phyloP scores from a whole-genome alignment of 2,797 vertebrate species.

The Percopsis omiscomaycus region DNA sequence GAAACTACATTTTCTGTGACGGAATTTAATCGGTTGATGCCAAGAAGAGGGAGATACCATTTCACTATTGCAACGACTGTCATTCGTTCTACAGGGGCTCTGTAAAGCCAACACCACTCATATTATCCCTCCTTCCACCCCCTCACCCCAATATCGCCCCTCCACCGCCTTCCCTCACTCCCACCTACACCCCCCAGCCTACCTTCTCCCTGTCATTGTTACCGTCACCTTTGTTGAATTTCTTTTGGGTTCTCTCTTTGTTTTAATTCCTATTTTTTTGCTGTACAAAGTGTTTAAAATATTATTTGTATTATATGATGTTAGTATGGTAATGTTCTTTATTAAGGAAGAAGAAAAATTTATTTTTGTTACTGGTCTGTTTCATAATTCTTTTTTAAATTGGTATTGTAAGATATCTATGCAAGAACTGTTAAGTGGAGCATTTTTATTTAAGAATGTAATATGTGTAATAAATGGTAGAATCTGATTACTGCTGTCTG shows the following conservation, averaged over 20 bases:
- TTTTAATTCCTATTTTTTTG: constrained; percentile 82
- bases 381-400: constrained; percentile 99
- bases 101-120: constrained; percentile 49
- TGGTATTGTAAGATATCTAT: constrained; percentile 99
- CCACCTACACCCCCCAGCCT: constrained; percentile 36
- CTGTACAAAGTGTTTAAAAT: constrained; percentile 99
- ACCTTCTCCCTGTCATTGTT: constrained; percentile 55
- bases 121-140: constrained; percentile 29
- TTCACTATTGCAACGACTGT: constrained; percentile 29
- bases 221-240: constrained; percentile 40
- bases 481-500: constrained; percentile 78
- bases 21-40: constrained; percentile 14
- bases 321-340: constrained; percentile 99
- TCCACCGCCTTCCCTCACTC: constrained; percentile 53
- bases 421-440: constrained; percentile 99
- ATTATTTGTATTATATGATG: constrained; percentile 99
- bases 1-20: constrained; percentile 31
- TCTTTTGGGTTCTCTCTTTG: constrained; percentile 79
- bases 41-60: constrained; percentile 35
- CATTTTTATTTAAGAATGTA: constrained; percentile 99
- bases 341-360: constrained; percentile 96
- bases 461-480: constrained; percentile 99
- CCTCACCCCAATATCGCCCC: constrained; percentile 7
- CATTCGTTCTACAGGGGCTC: constrained; percentile 40
- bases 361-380: constrained; percentile 99